Evolutionary conservation across 2,888 invertebrate genomes (phyloP).

Genomic region (Zaprionus obscuricornis): DNA sequence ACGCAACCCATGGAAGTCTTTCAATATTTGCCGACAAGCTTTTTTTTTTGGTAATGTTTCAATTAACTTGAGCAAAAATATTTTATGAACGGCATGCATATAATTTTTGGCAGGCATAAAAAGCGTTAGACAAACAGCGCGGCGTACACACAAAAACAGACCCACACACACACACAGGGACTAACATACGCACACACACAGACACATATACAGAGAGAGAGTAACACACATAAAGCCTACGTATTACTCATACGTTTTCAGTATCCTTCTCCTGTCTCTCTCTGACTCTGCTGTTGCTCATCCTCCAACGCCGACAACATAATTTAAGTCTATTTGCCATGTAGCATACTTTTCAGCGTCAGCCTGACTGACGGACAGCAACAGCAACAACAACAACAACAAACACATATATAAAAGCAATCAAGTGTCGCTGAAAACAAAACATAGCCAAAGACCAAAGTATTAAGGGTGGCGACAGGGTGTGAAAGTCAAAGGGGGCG

Average conservation of each 20-base stretch:
- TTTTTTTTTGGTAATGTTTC: conserved; percentile 73
- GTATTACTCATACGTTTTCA: not conserved
- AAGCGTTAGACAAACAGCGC: conserved; percentile 47
- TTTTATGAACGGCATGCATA: conserved; percentile 47
- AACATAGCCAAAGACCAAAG: conserved; percentile 47
- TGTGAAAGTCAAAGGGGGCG: not conserved
- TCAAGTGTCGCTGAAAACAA: conserved; percentile 69
- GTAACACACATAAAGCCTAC: not conserved
- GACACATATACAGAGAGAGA: too few species aligned
- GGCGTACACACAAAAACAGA: conserved; percentile 6
- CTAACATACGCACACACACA: conserved; percentile 1
- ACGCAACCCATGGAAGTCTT: conserved; percentile 34
- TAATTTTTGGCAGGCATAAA: conserved; percentile 61
- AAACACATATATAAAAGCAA: conserved; percentile 48
- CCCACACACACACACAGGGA: not conserved
- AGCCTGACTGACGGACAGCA: conserved; percentile 36
- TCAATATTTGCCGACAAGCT: conserved; percentile 68
- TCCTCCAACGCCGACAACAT: conserved; percentile 60
- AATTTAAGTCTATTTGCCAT: conserved; percentile 65
- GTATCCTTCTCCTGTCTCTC: conserved; percentile 3
- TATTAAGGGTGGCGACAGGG: conserved; percentile 8
- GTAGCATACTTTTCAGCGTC: conserved; percentile 63
- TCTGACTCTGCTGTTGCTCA: conserved; percentile 7
- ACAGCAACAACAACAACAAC: conserved; percentile 14
- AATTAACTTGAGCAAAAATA: conserved; percentile 74